Conservation (phyloP, 2,888 invertebrate genomes). For the Lutraria lutraria region DNA sequence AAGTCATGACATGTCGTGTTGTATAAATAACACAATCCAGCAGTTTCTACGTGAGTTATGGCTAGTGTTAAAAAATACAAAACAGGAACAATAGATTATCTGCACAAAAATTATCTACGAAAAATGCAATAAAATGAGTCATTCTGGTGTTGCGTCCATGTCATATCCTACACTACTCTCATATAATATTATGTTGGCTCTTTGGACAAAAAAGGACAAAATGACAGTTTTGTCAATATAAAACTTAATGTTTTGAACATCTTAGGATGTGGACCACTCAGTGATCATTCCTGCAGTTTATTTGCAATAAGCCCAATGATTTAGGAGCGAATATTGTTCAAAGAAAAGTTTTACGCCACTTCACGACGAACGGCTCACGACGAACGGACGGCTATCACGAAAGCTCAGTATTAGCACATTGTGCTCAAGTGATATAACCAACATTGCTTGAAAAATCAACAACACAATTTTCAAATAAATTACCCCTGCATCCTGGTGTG, state of each 20-base stretch:
- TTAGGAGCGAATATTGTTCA: too few relatives aligned
- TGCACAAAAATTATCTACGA: neutral
- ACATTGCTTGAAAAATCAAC: too few relatives aligned
- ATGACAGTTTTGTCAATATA: neutral
- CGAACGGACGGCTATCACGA: too few relatives aligned
- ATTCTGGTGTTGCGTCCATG: too few relatives aligned
- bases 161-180: neutral
- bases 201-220: neutral
- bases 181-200: neutral
- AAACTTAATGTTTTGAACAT: too few relatives aligned
- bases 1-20: neutral
- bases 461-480: neutral
- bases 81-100: neutral
- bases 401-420: too few relatives aligned
- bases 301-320: too few relatives aligned
- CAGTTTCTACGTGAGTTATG: neutral
- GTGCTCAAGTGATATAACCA: too few relatives aligned
- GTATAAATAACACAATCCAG: neutral
- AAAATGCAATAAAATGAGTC: neutral
- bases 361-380: too few relatives aligned
- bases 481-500: neutral
- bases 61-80: neutral
- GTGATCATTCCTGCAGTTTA: too few relatives aligned
- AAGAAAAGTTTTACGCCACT: too few relatives aligned
- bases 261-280: too few relatives aligned